A percentile compares a stretch with the other conserved stretches of the same genome.
These are phyloP conservation scores for Nannobrachium achirus DNA, from an alignment of 2,113 vertebrate genomes.

Conservation along the genomic window DNA sequence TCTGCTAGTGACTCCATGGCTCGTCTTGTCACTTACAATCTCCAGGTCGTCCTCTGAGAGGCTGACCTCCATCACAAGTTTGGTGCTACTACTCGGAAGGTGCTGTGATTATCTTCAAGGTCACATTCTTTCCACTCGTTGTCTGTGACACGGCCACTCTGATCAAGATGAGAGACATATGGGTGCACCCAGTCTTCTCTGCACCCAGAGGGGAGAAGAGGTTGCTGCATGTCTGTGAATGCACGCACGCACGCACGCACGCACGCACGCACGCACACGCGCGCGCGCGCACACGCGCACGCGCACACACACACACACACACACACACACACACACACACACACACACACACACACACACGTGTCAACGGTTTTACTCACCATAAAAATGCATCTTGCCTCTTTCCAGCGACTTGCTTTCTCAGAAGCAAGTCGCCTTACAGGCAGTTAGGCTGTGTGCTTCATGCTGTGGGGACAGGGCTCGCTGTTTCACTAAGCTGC, in stretches of 20 bases:
- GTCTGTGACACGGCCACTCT: constrained; percentile 25
- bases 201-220: constrained; percentile 3
- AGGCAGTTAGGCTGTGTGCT: too few species aligned
- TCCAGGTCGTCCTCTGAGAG: not conserved
- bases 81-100: not conserved
- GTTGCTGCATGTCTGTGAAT: constrained; percentile 4
- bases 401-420: too few species aligned
- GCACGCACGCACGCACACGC: not conserved
- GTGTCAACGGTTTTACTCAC: too few species aligned
- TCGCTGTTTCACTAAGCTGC: too few species aligned
- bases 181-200: constrained; percentile 18
- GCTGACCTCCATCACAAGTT: not conserved
- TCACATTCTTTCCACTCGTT: not conserved
- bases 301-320: not conserved
- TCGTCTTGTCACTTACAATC: too few species aligned
- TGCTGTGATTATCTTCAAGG: not conserved
- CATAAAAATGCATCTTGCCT: too few species aligned
- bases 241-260: not conserved
- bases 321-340: constrained; percentile 4
- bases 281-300: not conserved
- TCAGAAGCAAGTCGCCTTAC: too few species aligned
- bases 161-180: constrained; percentile 34
- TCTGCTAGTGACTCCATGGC: constrained; percentile 15
- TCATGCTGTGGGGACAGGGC: too few species aligned
- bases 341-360: too few species aligned